Evolutionary conservation across 2,113 vertebrate genomes (phyloP).

Genomic region (Lamprologus ornatipinnis): DNA sequence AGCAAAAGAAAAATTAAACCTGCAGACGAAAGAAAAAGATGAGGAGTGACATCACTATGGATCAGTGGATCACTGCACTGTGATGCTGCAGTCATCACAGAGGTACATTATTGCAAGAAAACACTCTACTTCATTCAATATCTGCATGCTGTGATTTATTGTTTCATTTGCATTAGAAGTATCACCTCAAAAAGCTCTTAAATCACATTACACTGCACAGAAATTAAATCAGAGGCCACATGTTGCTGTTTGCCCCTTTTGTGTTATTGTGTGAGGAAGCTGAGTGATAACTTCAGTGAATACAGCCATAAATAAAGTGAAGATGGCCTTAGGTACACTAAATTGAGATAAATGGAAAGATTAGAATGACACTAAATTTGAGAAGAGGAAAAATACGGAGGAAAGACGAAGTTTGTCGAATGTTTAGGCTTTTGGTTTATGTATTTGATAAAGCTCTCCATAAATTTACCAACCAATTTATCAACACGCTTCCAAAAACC

Average conservation of each 20-base stretch:
- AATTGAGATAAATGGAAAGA: not conserved
- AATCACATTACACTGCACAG: conserved; percentile 10
- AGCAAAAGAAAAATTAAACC: not conserved
- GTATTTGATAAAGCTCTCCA: not conserved
- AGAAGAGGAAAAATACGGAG: not conserved
- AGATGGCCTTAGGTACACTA: not conserved
- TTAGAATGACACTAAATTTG: not conserved
- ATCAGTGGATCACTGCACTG: not conserved
- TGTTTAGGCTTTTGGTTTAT: not conserved
- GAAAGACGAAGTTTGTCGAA: not conserved
- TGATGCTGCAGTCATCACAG: not conserved
- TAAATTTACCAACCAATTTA: not conserved
- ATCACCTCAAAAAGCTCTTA: conserved; percentile 2
- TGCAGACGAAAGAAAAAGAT: not conserved
- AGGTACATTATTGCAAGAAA: not conserved
- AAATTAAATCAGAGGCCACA: conserved; percentile 36
- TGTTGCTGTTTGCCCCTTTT: conserved; percentile 37
- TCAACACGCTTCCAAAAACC: not conserved
- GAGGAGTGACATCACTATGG: not conserved
- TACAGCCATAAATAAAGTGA: conserved; percentile 3
- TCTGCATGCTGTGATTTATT: conserved; percentile 10
- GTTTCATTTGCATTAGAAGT: conserved; percentile 18
- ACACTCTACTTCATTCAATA: not conserved
- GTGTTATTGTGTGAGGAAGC: not conserved
- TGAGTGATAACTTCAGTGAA: not conserved